Evolutionary conservation across 2,888 invertebrate species (phyloP).

Genomic region (Nemurella pictetii): DNA sequence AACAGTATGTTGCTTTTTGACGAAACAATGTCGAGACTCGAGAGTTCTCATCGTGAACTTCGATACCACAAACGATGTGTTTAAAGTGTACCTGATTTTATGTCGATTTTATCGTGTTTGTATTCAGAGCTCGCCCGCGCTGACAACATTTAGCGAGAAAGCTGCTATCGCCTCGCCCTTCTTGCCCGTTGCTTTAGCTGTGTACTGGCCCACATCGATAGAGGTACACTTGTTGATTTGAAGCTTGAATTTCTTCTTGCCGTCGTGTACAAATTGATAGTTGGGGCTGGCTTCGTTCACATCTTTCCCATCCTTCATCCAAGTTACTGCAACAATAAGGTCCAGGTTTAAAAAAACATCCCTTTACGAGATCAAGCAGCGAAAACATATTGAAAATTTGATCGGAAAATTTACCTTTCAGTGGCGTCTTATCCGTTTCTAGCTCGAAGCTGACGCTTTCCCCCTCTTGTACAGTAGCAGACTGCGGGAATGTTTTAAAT

Average conservation of each 20-base stretch:
- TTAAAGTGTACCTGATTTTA: conserved; percentile 16
- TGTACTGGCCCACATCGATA: conserved; percentile 86
- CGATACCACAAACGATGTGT: not conserved
- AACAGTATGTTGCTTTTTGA: not conserved
- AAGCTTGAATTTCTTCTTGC: conserved; percentile 75
- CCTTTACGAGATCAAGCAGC: not conserved
- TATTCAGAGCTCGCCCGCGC: conserved; percentile 57
- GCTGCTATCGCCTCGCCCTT: conserved; percentile 83
- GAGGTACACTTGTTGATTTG: conserved; percentile 74
- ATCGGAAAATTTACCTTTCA: conserved; percentile 54
- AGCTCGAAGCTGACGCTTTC: conserved; percentile 80
- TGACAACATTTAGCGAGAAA: conserved; percentile 82
- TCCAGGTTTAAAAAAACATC: not conserved
- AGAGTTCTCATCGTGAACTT: not conserved
- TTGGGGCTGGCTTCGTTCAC: conserved; percentile 73
- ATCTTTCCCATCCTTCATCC: conserved; percentile 91
- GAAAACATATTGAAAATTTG: not conserved
- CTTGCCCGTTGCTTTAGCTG: conserved; percentile 81
- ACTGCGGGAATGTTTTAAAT: conserved; percentile 87
- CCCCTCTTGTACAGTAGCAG: conserved; percentile 78
- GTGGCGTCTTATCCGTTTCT: conserved; percentile 67
- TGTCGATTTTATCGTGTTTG: not conserved
- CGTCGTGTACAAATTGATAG: conserved; percentile 82
- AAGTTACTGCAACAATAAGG: conserved; percentile 56
- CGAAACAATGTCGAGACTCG: not conserved